phyloP scores from a whole-genome alignment of 2,113 vertebrate species.

The Oriolus oriolus region DNA sequence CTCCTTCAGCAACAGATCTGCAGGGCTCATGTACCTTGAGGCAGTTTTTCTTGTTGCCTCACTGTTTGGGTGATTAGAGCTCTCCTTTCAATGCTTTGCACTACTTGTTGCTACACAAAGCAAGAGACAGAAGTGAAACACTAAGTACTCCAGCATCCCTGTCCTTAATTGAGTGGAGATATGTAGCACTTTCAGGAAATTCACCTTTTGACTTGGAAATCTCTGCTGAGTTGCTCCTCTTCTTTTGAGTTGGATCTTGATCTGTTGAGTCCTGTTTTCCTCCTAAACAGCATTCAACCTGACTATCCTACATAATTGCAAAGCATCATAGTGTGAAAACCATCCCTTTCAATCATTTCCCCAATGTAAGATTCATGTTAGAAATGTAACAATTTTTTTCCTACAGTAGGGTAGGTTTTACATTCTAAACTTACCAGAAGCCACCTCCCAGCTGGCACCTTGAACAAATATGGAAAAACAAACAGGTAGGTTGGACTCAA shows the following conservation, averaged over 20 bases:
- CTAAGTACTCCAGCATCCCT: neutral
- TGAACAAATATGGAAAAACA: neutral
- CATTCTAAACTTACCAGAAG: neutral
- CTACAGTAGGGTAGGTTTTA: neutral
- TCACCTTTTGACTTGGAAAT: neutral
- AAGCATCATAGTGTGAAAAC: neutral
- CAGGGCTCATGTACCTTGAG: neutral
- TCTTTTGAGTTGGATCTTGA: neutral
- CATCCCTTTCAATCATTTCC: neutral
- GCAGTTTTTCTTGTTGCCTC: neutral
- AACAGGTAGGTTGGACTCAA: neutral
- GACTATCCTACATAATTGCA: neutral
- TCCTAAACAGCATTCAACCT: neutral
- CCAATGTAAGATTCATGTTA: neutral
- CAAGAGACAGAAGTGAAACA: neutral
- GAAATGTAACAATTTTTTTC: neutral
- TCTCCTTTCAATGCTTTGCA: neutral
- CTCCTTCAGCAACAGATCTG: neutral
- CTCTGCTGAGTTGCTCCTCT: neutral
- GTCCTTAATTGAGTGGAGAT: neutral
- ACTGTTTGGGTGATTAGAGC: fast-evolving
- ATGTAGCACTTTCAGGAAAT: neutral
- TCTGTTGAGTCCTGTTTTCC: neutral
- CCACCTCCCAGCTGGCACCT: neutral
- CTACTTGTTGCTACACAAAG: neutral